Base-by-base conservation (phyloP, 2,113 vertebrate genomes). In the Anser cygnoides region DNA sequence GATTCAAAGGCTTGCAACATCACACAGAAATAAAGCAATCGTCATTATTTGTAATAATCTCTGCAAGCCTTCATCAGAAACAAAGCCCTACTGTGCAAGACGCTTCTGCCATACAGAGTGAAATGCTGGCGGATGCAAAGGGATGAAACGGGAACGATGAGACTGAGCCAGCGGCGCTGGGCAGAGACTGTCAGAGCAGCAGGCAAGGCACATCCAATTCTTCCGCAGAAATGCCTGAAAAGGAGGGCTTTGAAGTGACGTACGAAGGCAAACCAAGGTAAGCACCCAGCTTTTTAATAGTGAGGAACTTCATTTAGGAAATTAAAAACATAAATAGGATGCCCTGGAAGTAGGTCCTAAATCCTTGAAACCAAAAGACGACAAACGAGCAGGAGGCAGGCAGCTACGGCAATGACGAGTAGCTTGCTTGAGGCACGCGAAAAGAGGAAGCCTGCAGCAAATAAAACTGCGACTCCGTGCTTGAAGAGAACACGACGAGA, bases 181-280 rank as follows among this genome's bases (percentile, higher is more conserved):
- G 90, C 71, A 82, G 68, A 84, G 82, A 72, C 85, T 90, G 91
- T 76, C 84, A 43, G 67, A 94, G 92, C 95, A 83, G 79, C 90
- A 86, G 85, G 62, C 75, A 54, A 49, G 74, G 58, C 75, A 59
- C 26, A 77, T n/a, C 88, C 83, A 80, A 33, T 54, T 61, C 81
- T 76, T 89, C 81, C 79, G 79, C 55, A 90, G 44, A 90, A 90
- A 93, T 74, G 54, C 29, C 87, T 79, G 41, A 39, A 11, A 54
- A 62, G 84, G 74, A 74, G 10, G 62, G 90, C 75, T 96, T 94
- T 92, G 85, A 93, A 96, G 81, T 84, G 92, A 78, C 4, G 33
- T 8, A 0, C 35, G 54, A 87, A 62, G 35, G 31, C 90, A 94
- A 94, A 76, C 58, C 94, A 88, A 95, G 43, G 73, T 67, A 89